These are phyloP conservation scores for Myotis lucifugus DNA, from an alignment of 2,113 vertebrate species.

Conservation along the genomic window DNA sequence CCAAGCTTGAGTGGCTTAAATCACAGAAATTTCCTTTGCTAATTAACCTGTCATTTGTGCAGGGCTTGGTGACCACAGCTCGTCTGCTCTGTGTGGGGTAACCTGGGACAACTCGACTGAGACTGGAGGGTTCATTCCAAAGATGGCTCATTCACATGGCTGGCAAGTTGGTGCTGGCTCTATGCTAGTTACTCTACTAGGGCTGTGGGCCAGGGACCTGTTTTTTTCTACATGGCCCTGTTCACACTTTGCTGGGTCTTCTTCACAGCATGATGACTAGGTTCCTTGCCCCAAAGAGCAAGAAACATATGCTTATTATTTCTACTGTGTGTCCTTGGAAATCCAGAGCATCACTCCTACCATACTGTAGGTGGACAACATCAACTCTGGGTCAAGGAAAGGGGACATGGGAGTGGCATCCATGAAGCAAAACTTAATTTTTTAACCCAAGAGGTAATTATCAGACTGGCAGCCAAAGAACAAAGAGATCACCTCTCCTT, in stretches of 20 bases:
- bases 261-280: background rate
- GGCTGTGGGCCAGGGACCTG: background rate
- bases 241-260: background rate
- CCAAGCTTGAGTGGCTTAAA: background rate
- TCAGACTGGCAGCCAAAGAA: background rate
- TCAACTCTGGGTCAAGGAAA: too few species aligned
- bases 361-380: background rate
- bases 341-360: background rate
- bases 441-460: background rate
- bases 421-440: background rate
- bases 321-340: background rate
- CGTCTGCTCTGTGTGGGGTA: background rate
- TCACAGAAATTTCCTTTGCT: background rate
- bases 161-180: background rate
- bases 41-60: background rate
- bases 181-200: background rate
- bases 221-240: background rate
- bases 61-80: background rate
- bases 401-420: too few species aligned
- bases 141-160: background rate
- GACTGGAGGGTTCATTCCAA: background rate
- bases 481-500: background rate
- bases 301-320: background rate
- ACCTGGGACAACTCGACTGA: background rate
- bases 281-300: background rate